A percentile compares a stretch with the other conserved stretches of the same genome.
Evolutionary conservation across 2,797 vertebrate species (phyloP).

Genomic region (Silurus lanzhouensis): DNA sequence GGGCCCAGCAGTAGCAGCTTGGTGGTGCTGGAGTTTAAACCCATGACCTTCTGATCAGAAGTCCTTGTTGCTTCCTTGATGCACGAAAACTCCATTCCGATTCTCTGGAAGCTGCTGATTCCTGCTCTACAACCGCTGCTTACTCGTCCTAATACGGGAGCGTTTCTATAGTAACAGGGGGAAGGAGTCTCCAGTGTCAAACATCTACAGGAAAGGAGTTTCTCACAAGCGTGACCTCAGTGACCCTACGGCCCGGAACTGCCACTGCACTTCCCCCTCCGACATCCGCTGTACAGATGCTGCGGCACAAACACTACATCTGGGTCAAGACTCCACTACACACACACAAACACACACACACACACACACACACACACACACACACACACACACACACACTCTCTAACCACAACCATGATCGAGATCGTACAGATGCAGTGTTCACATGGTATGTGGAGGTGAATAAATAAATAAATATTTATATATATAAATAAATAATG

Average conservation of each 20-base stretch:
- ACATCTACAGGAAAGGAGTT: no score
- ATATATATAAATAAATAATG: no score
- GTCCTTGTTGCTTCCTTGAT: neutral
- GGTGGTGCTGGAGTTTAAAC: no score
- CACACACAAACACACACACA: neutral
- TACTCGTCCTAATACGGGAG: no score
- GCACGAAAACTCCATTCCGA: neutral
- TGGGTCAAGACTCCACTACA: slow-evolving; percentile 32
- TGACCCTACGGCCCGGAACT: neutral
- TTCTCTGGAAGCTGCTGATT: neutral
- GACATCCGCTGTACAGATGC: slow-evolving; percentile 38
- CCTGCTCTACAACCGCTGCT: no score
- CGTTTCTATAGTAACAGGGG: neutral
- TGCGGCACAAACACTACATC: slow-evolving; percentile 34
- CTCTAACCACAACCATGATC: slow-evolving; percentile 43
- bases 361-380: slow-evolving; percentile 34
- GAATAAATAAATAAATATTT: neutral
- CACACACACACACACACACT: slow-evolving; percentile 25
- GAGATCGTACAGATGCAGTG: slow-evolving; percentile 3
- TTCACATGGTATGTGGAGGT: slow-evolving; percentile 53
- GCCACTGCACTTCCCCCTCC: slow-evolving; percentile 24
- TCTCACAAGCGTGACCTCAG: no score
- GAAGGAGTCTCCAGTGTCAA: neutral
- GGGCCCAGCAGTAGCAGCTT: no score
- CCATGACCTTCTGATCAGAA: no score